Base-by-base conservation (phyloP, 30 jellyfish, hydroid and myxozoan genomes). In the Haliclystus octoradiatus region DNA sequence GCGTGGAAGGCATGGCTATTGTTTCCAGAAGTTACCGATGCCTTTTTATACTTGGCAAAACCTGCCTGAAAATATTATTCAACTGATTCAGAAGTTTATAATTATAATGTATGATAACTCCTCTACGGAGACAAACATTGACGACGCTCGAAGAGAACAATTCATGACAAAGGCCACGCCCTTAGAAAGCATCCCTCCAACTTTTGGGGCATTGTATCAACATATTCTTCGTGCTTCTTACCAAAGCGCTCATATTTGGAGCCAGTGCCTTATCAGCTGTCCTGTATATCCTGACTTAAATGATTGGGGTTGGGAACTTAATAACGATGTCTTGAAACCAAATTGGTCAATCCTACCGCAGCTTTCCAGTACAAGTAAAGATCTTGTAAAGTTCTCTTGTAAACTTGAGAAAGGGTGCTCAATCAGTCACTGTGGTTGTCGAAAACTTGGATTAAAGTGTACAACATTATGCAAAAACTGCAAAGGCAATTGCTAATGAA, bases 101-200 rank as follows among this genome's bases (percentile, higher is more conserved):
- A 63, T 75, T 14, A 49, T 75, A 26, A 67, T 66, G 63, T 50
- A 75, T 50, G 87, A 75, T 66, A 79, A 79, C 30, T 19, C 74
- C 26, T 64, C 79, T 22, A 64, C 70, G 19, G 65, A 72, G 29
- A 33, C 23, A 2, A 31, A 71, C n/a, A 75, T 76, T 53, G 68
- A 68, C 63, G 73, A 68, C 12, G 80, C 81, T n/a, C 30, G 74
- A 26, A 52, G 90, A 62, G 32, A 50, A 66, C 74, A 66, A 33
- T 66, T 76, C 51, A 31, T 69, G 7, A 66, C 62, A 69, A 76
- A 67, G 49, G 30, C 65, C 33, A 32, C 70, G 61, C 26, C 75
- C 33, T 69, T 66, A 4, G 90, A 76, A 76, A 60, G 75, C 74
- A 2, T 76, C 33, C 82, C 74, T n/a, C 90, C 90, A 50, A 76